Conservation (phyloP, 2,113 vertebrate genomes). For the Sylvia atricapilla region DNA sequence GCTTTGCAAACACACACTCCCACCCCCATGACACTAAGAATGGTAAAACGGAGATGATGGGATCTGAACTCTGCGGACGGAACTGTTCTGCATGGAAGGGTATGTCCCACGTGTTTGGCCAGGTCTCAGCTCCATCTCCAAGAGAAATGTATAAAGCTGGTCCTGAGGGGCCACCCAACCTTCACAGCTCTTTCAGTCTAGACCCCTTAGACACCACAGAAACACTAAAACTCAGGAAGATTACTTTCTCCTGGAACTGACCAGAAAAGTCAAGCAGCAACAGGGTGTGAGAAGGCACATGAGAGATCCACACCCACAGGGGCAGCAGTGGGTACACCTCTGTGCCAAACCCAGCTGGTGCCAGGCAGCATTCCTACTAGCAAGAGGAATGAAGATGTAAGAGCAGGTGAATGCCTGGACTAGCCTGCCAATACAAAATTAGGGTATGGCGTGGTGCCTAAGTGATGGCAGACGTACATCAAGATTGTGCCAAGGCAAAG, state of each 20-base stretch:
- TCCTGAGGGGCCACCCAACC: not conserved
- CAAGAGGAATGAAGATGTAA: not conserved
- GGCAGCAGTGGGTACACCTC: not conserved
- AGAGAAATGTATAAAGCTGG: not conserved
- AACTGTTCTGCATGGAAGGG: not conserved
- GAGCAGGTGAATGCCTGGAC: not conserved
- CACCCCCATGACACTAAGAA: not conserved
- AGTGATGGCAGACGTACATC: not conserved
- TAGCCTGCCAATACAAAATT: not conserved
- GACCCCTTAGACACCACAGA: not conserved
- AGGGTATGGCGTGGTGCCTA: not conserved
- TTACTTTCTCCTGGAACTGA: not conserved
- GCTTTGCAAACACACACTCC: not conserved
- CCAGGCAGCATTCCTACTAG: not conserved
- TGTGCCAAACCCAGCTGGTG: not conserved
- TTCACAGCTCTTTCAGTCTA: not conserved
- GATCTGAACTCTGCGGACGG: not conserved
- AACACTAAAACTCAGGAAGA: not conserved
- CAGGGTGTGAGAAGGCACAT: rapidly evolving
- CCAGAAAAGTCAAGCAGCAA: not conserved
- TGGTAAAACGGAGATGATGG: rapidly evolving
- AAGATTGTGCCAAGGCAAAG: not conserved
- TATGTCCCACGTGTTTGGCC: not conserved
- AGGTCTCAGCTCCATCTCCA: not conserved
- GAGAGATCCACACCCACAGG: not conserved